A percentile compares a stretch with the other conserved stretches of the same genome.
These are phyloP conservation scores for Lepidochitona cinerea DNA, from an alignment of 2,888 invertebrate species.

Conservation along the genomic window DNA sequence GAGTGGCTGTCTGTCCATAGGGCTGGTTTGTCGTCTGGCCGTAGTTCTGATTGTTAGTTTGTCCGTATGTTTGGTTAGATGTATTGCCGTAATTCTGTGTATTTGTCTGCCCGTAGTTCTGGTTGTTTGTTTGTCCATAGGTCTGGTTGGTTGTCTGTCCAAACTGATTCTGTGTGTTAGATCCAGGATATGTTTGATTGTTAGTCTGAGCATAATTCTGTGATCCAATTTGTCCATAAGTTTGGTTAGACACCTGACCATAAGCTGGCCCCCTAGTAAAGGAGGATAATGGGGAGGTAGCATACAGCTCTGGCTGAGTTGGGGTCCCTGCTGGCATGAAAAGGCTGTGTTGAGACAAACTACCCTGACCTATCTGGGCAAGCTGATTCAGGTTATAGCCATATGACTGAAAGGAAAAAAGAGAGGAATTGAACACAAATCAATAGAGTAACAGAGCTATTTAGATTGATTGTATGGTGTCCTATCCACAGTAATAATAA, in stretches of 20 bases:
- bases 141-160: neutral
- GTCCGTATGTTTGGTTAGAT: constrained; percentile 33
- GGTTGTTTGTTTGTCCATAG: neutral
- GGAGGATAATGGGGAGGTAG: constrained; percentile 18
- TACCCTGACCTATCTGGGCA: constrained; percentile 52
- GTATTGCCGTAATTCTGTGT: neutral
- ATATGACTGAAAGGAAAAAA: constrained; percentile 55
- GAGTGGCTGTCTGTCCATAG: constrained; percentile 74
- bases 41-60: neutral
- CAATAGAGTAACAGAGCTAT: too few relatives aligned
- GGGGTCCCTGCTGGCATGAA: constrained; percentile 76
- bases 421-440: too few relatives aligned
- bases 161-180: neutral
- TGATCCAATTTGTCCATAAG: neutral
- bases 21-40: constrained; percentile 1
- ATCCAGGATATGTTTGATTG: neutral
- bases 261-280: constrained; percentile 37
- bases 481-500: neutral
- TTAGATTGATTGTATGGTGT: neutral
- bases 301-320: constrained; percentile 78
- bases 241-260: neutral
- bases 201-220: neutral
- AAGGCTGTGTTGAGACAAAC: constrained; percentile 63
- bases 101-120: neutral
- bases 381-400: constrained; percentile 75